Evolutionary conservation across 2,888 invertebrate genomes (phyloP).

Genomic region (Rhimphoctona megacephalus): DNA sequence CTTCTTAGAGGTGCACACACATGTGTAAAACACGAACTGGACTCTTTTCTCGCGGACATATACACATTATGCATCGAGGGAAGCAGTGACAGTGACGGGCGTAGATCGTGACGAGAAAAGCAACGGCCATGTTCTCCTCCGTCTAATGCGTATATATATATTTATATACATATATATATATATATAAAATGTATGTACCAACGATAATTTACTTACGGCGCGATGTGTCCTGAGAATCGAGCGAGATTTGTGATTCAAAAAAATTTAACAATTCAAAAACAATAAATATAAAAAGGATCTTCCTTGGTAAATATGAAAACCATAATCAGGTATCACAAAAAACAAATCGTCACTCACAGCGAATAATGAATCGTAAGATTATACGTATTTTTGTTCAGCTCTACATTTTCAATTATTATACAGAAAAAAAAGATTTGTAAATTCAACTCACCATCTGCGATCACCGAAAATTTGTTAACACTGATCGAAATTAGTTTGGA

Average conservation of each 20-base stretch:
- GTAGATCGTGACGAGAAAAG: conserved; percentile 80
- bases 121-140: conserved; percentile 65
- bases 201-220: conserved; percentile 32
- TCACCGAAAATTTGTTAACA: no score
- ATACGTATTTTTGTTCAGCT: no score
- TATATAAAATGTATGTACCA: conserved; percentile 15
- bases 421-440: no score
- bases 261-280: not conserved
- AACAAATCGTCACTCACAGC: no score
- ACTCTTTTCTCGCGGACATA: conserved; percentile 38
- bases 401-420: no score
- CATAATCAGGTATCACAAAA: no score
- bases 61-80: conserved; percentile 75
- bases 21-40: conserved; percentile 23
- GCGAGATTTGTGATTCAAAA: conserved; percentile 9
- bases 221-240: conserved; percentile 24
- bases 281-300: not conserved
- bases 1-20: conserved; percentile 32
- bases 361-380: no score
- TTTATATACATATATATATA: conserved; percentile 4
- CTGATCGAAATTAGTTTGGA: no score
- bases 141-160: conserved; percentile 25
- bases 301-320: not conserved
- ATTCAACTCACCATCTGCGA: no score
- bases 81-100: conserved; percentile 80